These are phyloP conservation scores for Ophraella communa DNA, from an alignment of 2,888 invertebrate species.

Conservation along the genomic window DNA sequence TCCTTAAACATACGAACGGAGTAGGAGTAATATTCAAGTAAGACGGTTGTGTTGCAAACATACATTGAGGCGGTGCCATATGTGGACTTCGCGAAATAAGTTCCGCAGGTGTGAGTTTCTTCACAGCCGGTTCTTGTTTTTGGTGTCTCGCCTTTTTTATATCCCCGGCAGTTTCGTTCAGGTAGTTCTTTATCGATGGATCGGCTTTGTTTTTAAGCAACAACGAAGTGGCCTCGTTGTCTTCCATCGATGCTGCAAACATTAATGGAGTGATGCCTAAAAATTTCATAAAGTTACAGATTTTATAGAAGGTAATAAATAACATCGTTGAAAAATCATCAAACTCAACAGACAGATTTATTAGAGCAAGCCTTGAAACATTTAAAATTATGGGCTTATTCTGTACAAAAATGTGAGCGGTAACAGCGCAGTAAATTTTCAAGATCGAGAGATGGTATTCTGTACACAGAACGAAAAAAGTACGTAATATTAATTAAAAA, in stretches of 20 bases:
- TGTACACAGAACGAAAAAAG: too few species aligned
- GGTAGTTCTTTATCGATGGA: constrained; percentile 40
- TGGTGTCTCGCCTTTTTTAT: constrained; percentile 39
- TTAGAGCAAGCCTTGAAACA: too few species aligned
- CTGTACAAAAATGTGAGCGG: too few species aligned
- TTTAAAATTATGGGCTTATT: too few species aligned
- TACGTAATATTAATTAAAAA: too few species aligned
- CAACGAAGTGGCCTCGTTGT: constrained; percentile 41
- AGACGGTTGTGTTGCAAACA: constrained; percentile 28
- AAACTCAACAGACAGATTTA: too few species aligned
- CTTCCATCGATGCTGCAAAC: constrained; percentile 52
- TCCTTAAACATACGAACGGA: constrained; percentile 23
- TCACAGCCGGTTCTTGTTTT: constrained; percentile 17
- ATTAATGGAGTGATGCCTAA: constrained; percentile 54
- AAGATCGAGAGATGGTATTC: too few species aligned
- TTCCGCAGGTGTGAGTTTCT: constrained; percentile 25
- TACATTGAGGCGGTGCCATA: constrained; percentile 24
- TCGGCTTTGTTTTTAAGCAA: constrained; percentile 47
- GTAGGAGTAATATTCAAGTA: constrained; percentile 5
- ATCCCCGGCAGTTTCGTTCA: constrained; percentile 44
- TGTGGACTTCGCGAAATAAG: constrained; percentile 28
- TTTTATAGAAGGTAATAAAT: too few species aligned
- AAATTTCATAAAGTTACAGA: constrained; percentile 36
- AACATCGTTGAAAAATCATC: too few species aligned
- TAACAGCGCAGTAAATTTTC: too few species aligned